Evolutionary conservation across 2,888 invertebrate genomes (phyloP).

Genomic region (Calameuta filiformis): DNA sequence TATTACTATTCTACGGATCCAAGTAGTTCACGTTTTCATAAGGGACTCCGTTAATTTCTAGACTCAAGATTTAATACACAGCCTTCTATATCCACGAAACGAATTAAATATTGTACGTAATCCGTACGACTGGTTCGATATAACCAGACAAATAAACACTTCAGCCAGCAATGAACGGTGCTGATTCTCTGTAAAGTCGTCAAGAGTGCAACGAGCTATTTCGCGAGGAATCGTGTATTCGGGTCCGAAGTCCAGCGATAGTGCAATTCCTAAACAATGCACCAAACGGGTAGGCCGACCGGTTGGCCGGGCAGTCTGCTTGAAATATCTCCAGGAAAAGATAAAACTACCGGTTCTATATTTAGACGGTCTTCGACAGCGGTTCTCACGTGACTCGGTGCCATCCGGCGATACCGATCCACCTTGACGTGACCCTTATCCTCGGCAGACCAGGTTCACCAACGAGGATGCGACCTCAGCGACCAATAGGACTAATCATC

Average conservation of each 20-base stretch:
- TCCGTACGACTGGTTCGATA: background rate
- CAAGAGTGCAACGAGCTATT: background rate
- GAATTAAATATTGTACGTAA: background rate
- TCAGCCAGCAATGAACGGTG: background rate
- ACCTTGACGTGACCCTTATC: background rate
- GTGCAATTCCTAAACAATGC: constrained; percentile 32
- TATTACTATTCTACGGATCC: too few relatives aligned
- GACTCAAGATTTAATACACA: background rate
- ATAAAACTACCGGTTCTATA: constrained; percentile 45
- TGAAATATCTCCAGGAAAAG: constrained; percentile 46
- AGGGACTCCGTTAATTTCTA: background rate
- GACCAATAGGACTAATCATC: background rate
- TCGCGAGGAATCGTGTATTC: background rate
- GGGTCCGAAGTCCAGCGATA: background rate
- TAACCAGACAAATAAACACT: background rate
- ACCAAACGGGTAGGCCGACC: background rate
- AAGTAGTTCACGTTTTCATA: background rate
- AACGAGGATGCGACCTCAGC: background rate
- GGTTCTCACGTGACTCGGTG: constrained; percentile 29
- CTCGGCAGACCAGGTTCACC: background rate
- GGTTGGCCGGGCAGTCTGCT: constrained; percentile 17
- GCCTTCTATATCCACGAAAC: too few relatives aligned
- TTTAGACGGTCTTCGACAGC: constrained; percentile 40
- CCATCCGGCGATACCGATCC: background rate
- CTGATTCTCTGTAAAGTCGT: background rate